Percentiles rank a stretch among this genome's conserved stretches.
phyloP scores from a whole-genome alignment of 1,140 invertebrate species.

The Ridgeia piscesae region DNA sequence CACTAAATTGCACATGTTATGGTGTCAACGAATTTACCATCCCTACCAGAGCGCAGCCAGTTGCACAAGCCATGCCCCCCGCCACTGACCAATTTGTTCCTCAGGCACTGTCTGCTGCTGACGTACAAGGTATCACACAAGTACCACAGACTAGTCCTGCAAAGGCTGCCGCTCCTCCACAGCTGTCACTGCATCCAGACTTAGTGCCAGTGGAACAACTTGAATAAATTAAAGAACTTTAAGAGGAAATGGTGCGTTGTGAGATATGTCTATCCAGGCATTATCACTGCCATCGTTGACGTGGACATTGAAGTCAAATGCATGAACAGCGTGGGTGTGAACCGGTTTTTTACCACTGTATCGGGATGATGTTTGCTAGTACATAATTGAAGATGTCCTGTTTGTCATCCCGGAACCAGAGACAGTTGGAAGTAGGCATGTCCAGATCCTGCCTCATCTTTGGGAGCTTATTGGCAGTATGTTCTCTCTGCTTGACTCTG shows the following conservation, averaged over 20 bases:
- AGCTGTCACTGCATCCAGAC: constrained; percentile 7
- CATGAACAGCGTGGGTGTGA: constrained; percentile 10
- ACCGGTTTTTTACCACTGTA: constrained; percentile 12
- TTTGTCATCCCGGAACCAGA: constrained; percentile 12
- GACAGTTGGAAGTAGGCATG: constrained; percentile 12
- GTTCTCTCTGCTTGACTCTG: background rate
- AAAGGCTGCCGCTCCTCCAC: constrained; percentile 11
- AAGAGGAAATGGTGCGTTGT: constrained; percentile 18
- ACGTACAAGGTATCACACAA: background rate
- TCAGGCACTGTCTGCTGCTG: constrained; percentile 10
- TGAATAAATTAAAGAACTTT: background rate
- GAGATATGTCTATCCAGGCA: background rate
- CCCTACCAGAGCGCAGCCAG: constrained; percentile 14
- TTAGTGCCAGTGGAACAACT: constrained; percentile 16
- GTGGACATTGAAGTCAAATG: constrained; percentile 17
- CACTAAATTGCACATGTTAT: constrained; percentile 9
- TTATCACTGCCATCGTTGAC: constrained; percentile 2
- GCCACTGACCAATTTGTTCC: constrained; percentile 13
- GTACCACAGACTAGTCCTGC: constrained; percentile 1
- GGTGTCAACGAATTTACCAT: background rate
- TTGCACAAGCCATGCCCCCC: background rate
- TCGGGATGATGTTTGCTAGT: constrained; percentile 19
- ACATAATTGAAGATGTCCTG: constrained; percentile 13
- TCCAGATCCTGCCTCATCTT: background rate
- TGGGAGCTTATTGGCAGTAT: constrained; percentile 14